phyloP scores from a whole-genome alignment of 2,797 vertebrate genomes.

The Kryptopterus vitreolus region DNA sequence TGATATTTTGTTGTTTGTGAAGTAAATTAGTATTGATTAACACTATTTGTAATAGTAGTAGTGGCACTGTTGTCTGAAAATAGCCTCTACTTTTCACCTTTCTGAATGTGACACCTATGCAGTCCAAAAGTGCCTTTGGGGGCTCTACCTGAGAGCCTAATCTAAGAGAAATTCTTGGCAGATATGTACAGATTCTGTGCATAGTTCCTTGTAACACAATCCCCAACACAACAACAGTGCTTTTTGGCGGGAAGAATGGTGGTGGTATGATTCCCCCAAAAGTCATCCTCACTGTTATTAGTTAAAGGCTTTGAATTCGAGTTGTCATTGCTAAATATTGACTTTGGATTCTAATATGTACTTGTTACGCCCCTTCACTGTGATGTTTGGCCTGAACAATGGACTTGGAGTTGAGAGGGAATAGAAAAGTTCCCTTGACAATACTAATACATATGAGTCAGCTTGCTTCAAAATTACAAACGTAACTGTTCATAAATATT shows the following conservation, averaged over 20 bases:
- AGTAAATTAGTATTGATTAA: neutral
- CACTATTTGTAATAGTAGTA: neutral
- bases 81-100: neutral
- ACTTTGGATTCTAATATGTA: slow-evolving; percentile 17
- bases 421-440: neutral
- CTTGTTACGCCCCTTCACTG: slow-evolving; percentile 6
- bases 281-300: neutral
- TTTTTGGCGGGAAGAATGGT: neutral
- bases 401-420: neutral
- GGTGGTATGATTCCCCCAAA: neutral
- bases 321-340: slow-evolving; percentile 9
- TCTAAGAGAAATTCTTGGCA: neutral
- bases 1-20: neutral
- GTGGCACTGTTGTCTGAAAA: neutral
- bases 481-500: neutral
- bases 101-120: neutral
- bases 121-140: neutral
- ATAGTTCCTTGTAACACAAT: neutral
- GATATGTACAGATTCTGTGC: neutral
- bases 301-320: neutral
- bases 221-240: neutral
- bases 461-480: neutral
- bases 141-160: neutral
- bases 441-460: neutral
- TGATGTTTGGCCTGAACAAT: neutral